Percentiles rank a stretch among this genome's conserved stretches.
Evolutionary conservation across 2,888 invertebrate species (phyloP).

Genomic region (Zootermopsis nevadensis): DNA sequence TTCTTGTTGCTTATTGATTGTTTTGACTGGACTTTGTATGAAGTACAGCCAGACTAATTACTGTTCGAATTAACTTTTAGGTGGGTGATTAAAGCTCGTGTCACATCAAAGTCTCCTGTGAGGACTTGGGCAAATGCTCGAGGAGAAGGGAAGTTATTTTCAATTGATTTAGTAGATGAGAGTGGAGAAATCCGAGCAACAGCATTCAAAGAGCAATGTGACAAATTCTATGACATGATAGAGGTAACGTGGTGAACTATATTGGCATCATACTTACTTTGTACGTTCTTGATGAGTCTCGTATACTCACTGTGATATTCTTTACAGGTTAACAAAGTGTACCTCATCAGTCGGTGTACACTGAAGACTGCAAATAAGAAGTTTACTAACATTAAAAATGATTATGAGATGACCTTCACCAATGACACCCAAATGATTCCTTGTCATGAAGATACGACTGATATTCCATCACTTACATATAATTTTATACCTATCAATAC

Average conservation of each 20-base stretch:
- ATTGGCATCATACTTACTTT: too few species aligned
- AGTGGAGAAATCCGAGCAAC: slow-evolving; percentile 94
- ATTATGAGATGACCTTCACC: slow-evolving; percentile 94
- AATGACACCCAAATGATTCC: slow-evolving; percentile 73
- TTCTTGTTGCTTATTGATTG: too few species aligned
- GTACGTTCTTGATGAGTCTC: not conserved
- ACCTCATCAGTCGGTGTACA: slow-evolving; percentile 84
- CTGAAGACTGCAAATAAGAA: slow-evolving; percentile 96
- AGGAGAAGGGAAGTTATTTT: slow-evolving; percentile 95
- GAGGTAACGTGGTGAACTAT: slow-evolving; percentile 70
- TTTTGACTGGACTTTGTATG: too few species aligned
- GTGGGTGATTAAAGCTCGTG: slow-evolving; percentile 87
- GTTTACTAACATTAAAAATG: slow-evolving; percentile 85
- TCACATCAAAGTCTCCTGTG: slow-evolving; percentile 83
- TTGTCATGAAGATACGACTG: slow-evolving; percentile 67
- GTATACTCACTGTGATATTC: not conserved
- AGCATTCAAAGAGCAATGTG: slow-evolving; percentile 87
- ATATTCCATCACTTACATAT: slow-evolving; percentile 82
- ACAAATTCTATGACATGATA: slow-evolving; percentile 88
- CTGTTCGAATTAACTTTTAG: not conserved
- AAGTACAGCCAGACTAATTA: too few species aligned
- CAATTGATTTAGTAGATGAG: slow-evolving; percentile 92
- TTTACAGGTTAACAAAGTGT: slow-evolving; percentile 80
- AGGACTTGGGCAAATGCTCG: slow-evolving; percentile 91
- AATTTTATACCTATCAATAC: slow-evolving; percentile 81